Evolutionary conservation across 2,797 vertebrate genomes (phyloP).

Genomic region (Spinus olivaceus): DNA sequence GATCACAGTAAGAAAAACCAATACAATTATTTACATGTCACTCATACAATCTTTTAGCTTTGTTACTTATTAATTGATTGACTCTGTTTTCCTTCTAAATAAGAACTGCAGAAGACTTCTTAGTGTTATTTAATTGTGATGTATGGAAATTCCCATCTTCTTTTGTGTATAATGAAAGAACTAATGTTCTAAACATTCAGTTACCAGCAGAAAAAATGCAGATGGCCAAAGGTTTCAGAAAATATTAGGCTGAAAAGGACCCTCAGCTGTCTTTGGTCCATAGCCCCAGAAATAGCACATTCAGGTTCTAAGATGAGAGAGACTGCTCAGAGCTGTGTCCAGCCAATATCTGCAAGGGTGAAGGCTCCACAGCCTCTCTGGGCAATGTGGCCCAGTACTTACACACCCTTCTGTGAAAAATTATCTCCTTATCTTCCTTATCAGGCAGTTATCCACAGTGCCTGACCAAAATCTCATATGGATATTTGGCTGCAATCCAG

Average conservation of each 20-base stretch:
- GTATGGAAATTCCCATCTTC: neutral
- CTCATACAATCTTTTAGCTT: neutral
- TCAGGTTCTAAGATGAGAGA: neutral
- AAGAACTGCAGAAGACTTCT: neutral
- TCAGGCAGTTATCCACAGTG: neutral
- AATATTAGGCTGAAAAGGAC: neutral
- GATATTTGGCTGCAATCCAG: neutral
- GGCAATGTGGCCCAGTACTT: neutral
- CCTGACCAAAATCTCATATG: neutral
- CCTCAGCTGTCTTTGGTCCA: neutral
- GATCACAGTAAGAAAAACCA: neutral
- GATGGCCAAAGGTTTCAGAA: neutral
- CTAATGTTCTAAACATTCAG: neutral
- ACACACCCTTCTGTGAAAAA: neutral
- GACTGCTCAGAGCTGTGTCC: neutral
- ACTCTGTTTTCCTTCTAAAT: neutral
- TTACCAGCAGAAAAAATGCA: neutral
- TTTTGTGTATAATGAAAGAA: neutral
- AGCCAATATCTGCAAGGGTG: neutral
- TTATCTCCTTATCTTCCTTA: neutral
- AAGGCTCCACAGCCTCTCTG: neutral
- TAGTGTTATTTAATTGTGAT: neutral
- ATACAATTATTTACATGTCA: neutral
- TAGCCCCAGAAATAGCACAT: accelerated
- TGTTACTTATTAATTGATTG: neutral